Percentiles rank a stretch among this genome's conserved stretches.
Evolutionary conservation across 2,113 vertebrate genomes (phyloP).

Genomic region (Corythornis cristatus): DNA sequence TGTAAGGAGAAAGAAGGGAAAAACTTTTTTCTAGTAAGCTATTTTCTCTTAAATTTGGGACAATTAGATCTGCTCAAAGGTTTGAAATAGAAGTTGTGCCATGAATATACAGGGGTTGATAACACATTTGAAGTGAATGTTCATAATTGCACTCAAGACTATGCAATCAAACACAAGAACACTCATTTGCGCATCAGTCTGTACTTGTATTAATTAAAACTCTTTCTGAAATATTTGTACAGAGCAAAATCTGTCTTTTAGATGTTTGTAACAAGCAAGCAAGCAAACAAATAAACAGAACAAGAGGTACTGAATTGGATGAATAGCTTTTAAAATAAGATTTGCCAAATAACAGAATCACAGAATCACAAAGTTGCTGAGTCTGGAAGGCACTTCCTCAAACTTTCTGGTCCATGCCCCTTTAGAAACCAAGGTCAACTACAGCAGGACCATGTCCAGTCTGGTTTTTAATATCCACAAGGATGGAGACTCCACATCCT

Average conservation of each 20-base stretch:
- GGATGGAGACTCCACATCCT: neutral
- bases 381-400: neutral
- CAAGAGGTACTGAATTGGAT: neutral
- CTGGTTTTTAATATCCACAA: neutral
- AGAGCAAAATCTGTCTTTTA: slow-evolving; percentile 23
- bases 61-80: neutral
- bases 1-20: neutral
- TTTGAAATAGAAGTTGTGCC: slow-evolving; percentile 10
- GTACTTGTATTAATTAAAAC: slow-evolving; percentile 57
- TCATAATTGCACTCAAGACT: slow-evolving; percentile 50
- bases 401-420: neutral
- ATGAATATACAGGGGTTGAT: slow-evolving; percentile 12
- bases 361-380: neutral
- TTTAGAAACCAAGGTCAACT: neutral
- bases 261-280: slow-evolving; percentile 14
- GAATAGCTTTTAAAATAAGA: neutral
- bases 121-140: slow-evolving; percentile 43
- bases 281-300: slow-evolving; percentile 32
- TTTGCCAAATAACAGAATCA: neutral
- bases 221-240: slow-evolving; percentile 31
- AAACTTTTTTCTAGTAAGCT: neutral
- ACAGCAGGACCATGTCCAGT: neutral
- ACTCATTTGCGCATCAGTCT: slow-evolving; percentile 45
- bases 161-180: slow-evolving; percentile 51
- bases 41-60: neutral